These are phyloP conservation scores for Ernsta delagoae DNA, from an alignment of 2,888 invertebrate genomes.

Conservation along the genomic window DNA sequence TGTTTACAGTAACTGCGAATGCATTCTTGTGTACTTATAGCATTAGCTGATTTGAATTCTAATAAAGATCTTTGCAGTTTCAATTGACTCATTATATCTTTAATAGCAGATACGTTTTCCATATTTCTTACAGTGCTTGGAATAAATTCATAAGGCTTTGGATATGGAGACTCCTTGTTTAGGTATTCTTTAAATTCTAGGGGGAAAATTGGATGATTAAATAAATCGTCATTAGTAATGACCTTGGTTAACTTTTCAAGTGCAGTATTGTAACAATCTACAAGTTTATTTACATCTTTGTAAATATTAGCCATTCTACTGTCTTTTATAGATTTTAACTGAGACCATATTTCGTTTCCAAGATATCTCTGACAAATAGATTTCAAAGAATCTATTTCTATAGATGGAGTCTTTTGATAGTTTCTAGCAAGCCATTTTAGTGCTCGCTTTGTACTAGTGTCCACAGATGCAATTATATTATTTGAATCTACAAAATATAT, in stretches of 20 bases:
- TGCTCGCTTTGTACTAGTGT: slow-evolving; percentile 64
- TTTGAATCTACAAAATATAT: slow-evolving; percentile 60
- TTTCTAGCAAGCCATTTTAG: slow-evolving; percentile 81
- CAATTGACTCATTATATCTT: slow-evolving; percentile 79
- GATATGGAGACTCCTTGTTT: slow-evolving; percentile 76
- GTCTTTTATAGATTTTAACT: slow-evolving; percentile 70
- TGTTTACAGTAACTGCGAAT: slow-evolving; percentile 79
- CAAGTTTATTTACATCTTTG: slow-evolving; percentile 84
- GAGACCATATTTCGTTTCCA: slow-evolving; percentile 87
- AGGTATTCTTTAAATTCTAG: slow-evolving; percentile 86
- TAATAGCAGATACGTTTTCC: slow-evolving; percentile 78
- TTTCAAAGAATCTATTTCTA: slow-evolving; percentile 85
- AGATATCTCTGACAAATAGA: slow-evolving; percentile 84
- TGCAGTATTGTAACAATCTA: slow-evolving; percentile 88
- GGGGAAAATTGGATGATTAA: slow-evolving; percentile 87
- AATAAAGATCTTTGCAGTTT: slow-evolving; percentile 79
- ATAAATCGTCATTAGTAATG: slow-evolving; percentile 84
- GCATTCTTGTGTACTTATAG: slow-evolving; percentile 71
- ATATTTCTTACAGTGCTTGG: slow-evolving; percentile 84
- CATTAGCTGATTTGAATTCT: slow-evolving; percentile 72
- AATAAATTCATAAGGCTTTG: slow-evolving; percentile 88
- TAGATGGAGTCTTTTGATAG: slow-evolving; percentile 73
- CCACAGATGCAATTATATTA: slow-evolving; percentile 60
- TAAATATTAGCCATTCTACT: slow-evolving; percentile 72
- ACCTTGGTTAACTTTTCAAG: slow-evolving; percentile 86